Conservation (phyloP, 2,797 vertebrate species). For the Sarcoramphus papa region DNA sequence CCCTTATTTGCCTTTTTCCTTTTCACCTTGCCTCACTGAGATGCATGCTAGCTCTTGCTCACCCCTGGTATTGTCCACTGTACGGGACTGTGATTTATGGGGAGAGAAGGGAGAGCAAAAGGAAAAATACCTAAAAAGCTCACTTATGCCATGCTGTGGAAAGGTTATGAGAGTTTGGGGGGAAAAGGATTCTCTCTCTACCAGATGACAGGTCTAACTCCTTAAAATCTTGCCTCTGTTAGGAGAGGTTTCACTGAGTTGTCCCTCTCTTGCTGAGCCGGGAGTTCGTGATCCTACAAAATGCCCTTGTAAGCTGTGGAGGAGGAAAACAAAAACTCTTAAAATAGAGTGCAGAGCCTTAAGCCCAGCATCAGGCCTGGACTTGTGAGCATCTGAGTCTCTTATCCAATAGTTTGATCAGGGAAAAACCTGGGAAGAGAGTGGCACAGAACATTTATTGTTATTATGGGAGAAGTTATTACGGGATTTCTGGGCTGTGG, state of each 20-base stretch:
- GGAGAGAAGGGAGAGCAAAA: neutral
- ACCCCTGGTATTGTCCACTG: neutral
- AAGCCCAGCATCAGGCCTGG: neutral
- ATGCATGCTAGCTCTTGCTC: neutral
- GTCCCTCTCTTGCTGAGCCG: neutral
- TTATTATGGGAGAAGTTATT: neutral
- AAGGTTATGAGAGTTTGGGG: neutral
- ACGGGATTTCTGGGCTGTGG: rapidly evolving
- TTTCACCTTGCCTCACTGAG: neutral
- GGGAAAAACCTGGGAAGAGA: neutral
- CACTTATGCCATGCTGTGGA: neutral
- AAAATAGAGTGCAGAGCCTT: neutral
- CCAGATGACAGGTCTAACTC: neutral
- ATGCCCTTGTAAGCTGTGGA: neutral
- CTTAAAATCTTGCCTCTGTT: neutral
- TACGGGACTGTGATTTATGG: neutral
- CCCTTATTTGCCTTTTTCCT: neutral
- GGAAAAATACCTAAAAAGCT: neutral
- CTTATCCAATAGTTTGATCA: neutral
- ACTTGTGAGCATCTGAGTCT: neutral
- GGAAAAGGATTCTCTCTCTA: neutral
- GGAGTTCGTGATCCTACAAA: neutral
- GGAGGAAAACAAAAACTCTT: neutral
- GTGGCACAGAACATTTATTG: neutral
- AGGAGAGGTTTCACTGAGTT: neutral